Base-by-base conservation (phyloP, 2,113 vertebrate species). In the Chiloscyllium plagiosum region DNA sequence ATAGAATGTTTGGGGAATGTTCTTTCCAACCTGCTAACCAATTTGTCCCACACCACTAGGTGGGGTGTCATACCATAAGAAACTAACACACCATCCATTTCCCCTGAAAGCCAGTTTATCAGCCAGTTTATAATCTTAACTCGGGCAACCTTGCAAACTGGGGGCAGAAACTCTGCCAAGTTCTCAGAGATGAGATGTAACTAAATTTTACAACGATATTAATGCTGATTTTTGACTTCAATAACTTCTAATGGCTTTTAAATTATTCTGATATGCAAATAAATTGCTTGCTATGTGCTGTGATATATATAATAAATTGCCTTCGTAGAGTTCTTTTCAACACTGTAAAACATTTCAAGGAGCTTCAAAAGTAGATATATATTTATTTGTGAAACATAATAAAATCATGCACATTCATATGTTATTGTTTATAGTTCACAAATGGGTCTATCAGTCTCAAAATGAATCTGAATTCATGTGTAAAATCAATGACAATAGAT, bases 61-160 rank as follows among this genome's bases (percentile, higher is more conserved):
- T 95, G 94, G 94, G 68, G 94, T 95, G 42, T 95, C 94, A 95
- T 33, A 95, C 94, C 94, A 95, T 76, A 17, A 24, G 52, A 95
- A 72, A 19, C 24, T 26, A 22, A 69, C 12, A 70, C 68, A 72
- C 26, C 33, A 90, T 76, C 24, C 68, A 52, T 72, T 72, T 47
- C 10, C 42, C 69, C 68, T 52, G 37, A 93, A 72, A 20, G 0
- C 37, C 47, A 52, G 24, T 52, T 26, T 20, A 76, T 72, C 42
- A 95, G 15, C n/a, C 22, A 33, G 80, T 42, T n/a, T 94, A 37
- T 33, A 94, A 94, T 94, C 56, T 61, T 61, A 61, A 61, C 56
- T 61, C 56, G 7, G 56, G 56, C 19, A 19, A 19, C 0, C 89
- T 66, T 93, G 56, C 61, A 93, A 65, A 93, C 17, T 20, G 89